Base-by-base conservation (phyloP, 2,888 invertebrate species). In the Cerceris rybyensis region DNA sequence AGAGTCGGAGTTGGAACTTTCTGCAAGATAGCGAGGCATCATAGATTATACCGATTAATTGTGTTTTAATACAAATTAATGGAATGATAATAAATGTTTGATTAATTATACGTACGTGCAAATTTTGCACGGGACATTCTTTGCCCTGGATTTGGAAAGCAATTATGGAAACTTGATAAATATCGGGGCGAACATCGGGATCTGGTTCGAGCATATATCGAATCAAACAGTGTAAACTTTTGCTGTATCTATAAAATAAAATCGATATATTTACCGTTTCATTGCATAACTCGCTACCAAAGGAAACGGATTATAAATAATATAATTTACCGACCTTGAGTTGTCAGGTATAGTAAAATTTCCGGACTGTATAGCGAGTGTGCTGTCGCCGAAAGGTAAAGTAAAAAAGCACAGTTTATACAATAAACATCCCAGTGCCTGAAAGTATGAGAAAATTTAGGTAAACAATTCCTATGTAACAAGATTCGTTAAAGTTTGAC, bases 361-460 rank as follows among this genome's bases (percentile, higher is more conserved):
- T 66, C 97, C 98, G 92, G 96, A 97, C 92, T 98, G 97, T 90
- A 98, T 98, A 66, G 98, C 98, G 85, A 98, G 93, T n/a, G 96
- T 96, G 90, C 97, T 97, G 92, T 98, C 98, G 43, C 97, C 98
- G 93, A 98, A 98, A 65, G 98, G 98, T 89, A 98, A 93, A 50
- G 96, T 94, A 92, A 98, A 98, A 93, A 96, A 98, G 93, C 97
- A 98, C 86, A 98, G 93, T 92, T 97, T 97, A 92, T 97, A 98
- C 63, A 98, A 93, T 88, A 98, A 93, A 93, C 98, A 98, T 66
- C 98, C 98, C 72, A 98, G 93, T 39, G 98, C 98, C 96, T 96
- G 92, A 58, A 93, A 93, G 67, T 46, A 73, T 4, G 7, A 28
- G 28, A n/a, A 63, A 72, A 54, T 43, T 43, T 39, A 9, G 42